Conservation (phyloP, 2,113 vertebrate species). For the Phylloscopus trochilus region DNA sequence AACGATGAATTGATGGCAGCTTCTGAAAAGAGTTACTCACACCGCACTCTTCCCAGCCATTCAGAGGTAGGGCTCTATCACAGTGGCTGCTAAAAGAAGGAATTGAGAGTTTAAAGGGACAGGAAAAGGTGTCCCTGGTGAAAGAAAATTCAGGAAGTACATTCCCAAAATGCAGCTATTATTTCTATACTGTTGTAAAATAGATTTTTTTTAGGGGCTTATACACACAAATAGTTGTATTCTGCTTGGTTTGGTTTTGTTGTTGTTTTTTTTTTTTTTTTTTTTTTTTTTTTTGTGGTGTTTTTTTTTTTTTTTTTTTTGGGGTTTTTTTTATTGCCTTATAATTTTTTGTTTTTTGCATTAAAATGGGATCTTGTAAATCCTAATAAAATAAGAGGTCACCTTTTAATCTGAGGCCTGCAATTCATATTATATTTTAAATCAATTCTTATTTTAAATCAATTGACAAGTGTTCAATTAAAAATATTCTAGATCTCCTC, state of each 20-base stretch:
- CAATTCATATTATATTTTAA: constrained; percentile 1
- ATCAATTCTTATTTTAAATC: neutral
- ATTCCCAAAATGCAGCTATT: constrained; percentile 43
- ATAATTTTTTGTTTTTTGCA: neutral
- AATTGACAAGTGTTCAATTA: neutral
- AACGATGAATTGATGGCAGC: constrained; percentile 73
- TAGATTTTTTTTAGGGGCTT: constrained; percentile 9
- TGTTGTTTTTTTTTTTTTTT: neutral
- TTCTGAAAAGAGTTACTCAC: constrained; percentile 67
- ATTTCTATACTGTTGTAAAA: constrained; percentile 36
- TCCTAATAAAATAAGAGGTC: neutral
- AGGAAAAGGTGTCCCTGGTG: constrained; percentile 32
- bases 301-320: no score
- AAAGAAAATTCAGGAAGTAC: constrained; percentile 54
- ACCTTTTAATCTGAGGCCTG: constrained; percentile 24
- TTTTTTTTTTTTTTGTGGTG: no score
- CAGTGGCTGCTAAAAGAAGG: constrained; percentile 41
- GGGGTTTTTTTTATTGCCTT: no score
- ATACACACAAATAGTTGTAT: neutral
- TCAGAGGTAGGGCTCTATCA: constrained; percentile 45
- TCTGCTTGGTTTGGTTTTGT: neutral
- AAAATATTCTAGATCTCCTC: neutral
- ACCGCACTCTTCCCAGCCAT: constrained; percentile 47
- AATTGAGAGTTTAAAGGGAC: constrained; percentile 45
- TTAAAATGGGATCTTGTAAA: constrained; percentile 8